Evolutionary conservation across 2,797 vertebrate genomes (phyloP).

Genomic region (Malacoraja senta): DNA sequence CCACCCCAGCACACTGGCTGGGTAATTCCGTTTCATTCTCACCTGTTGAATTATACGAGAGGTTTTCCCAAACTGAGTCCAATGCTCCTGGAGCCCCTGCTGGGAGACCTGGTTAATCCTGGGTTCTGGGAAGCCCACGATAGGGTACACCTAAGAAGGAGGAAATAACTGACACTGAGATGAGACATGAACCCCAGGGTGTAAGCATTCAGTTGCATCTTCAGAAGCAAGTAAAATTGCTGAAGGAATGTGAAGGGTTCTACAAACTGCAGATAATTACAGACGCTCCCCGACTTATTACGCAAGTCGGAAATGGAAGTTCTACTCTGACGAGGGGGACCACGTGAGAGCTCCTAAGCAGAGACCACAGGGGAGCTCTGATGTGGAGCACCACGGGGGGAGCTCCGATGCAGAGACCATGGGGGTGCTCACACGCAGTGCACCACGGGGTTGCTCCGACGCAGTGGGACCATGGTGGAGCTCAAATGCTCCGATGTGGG

Average conservation of each 20-base stretch:
- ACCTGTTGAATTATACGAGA: constrained; percentile 33
- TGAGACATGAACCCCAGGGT: neutral
- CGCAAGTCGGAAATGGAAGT: no score
- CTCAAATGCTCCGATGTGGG: no score
- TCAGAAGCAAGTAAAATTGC: neutral
- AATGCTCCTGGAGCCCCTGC: neutral
- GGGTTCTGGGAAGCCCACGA: neutral
- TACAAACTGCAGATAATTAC: neutral
- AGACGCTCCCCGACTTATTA: no score
- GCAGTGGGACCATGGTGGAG: no score
- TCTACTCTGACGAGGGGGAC: no score
- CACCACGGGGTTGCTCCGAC: no score
- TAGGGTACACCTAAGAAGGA: neutral
- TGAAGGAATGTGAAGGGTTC: neutral
- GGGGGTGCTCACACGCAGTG: no score
- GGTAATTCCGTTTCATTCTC: neutral
- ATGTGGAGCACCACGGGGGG: no score
- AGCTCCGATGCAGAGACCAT: no score
- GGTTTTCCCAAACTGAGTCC: neutral
- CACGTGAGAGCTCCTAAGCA: no score
- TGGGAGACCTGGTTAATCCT: neutral
- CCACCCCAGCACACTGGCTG: no score
- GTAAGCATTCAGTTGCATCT: neutral
- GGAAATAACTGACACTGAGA: neutral
- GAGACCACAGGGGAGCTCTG: no score